Conservation (phyloP, 2,888 invertebrate genomes). For the Eupithecia tripunctaria region DNA sequence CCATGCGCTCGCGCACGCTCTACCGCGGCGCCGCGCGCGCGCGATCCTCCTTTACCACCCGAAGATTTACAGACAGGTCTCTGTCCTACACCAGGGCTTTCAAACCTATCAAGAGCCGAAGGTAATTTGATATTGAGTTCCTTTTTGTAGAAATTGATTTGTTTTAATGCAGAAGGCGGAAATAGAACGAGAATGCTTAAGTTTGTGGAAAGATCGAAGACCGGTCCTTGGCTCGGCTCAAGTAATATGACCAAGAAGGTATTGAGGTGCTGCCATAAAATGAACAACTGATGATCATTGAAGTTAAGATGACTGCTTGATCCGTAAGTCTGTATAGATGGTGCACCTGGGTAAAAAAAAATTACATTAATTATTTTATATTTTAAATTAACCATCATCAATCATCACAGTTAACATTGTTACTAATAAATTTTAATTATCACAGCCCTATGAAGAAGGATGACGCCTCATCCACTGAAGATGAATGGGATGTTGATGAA, state of each 20-base stretch:
- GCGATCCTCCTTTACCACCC: slow-evolving; percentile 73
- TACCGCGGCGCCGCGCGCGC: slow-evolving; percentile 84
- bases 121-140: slow-evolving; percentile 73
- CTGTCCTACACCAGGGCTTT: slow-evolving; percentile 75
- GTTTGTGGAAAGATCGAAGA: neutral
- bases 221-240: neutral
- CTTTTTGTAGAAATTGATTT: slow-evolving; percentile 44
- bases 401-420: neutral
- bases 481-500: slow-evolving; percentile 80
- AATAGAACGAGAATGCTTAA: slow-evolving; percentile 6
- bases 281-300: slow-evolving; percentile 22
- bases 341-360: slow-evolving; percentile 28
- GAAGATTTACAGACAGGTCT: slow-evolving; percentile 74
- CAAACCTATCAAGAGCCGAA: slow-evolving; percentile 79
- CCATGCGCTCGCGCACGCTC: slow-evolving; percentile 81
- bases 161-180: slow-evolving; percentile 24
- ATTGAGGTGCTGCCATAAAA: slow-evolving; percentile 23
- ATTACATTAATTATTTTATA: neutral
- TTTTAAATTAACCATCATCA: neutral
- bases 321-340: slow-evolving; percentile 12
- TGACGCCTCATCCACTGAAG: slow-evolving; percentile 79
- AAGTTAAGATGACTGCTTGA: slow-evolving; percentile 20
- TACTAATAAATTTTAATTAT: slow-evolving; percentile 30
- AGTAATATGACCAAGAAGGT: slow-evolving; percentile 19
- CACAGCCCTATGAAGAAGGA: slow-evolving; percentile 77